Evolutionary conservation across 2,888 invertebrate genomes (phyloP).

Genomic region (Macaria notata): DNA sequence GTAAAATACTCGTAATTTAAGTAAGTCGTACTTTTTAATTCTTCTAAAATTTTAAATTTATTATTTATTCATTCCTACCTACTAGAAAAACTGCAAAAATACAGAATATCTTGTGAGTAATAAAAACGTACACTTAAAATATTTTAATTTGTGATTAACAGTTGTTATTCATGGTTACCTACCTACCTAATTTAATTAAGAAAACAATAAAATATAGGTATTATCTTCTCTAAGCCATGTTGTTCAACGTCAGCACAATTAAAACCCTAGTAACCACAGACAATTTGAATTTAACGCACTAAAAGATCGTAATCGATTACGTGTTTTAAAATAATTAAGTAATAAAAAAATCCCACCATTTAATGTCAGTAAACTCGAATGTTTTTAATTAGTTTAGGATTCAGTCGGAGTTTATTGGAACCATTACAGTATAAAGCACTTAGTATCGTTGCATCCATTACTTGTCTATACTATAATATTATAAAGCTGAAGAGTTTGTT

Average conservation of each 20-base stretch:
- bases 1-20: too few species aligned
- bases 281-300: slow-evolving; percentile 3
- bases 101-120: too few species aligned
- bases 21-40: too few species aligned
- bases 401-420: background rate
- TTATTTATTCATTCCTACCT: too few species aligned
- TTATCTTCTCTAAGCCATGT: background rate
- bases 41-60: too few species aligned
- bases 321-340: slow-evolving; percentile 4
- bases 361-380: slow-evolving; percentile 1
- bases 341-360: slow-evolving; percentile 5
- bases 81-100: too few species aligned
- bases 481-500: too few species aligned
- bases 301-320: slow-evolving; percentile 4
- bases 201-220: background rate
- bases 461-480: too few species aligned
- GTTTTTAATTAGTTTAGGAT: background rate
- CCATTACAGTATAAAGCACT: background rate
- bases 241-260: background rate
- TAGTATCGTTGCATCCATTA: too few species aligned
- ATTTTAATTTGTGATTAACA: too few species aligned
- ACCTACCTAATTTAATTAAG: background rate
- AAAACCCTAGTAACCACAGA: background rate
- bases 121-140: too few species aligned
- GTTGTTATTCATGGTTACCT: too few species aligned